Evolutionary conservation across 1,140 invertebrate species (phyloP), one percentile per base, ranked within the genome.

Genomic region (Pseudomyrmex concolor): DNA sequence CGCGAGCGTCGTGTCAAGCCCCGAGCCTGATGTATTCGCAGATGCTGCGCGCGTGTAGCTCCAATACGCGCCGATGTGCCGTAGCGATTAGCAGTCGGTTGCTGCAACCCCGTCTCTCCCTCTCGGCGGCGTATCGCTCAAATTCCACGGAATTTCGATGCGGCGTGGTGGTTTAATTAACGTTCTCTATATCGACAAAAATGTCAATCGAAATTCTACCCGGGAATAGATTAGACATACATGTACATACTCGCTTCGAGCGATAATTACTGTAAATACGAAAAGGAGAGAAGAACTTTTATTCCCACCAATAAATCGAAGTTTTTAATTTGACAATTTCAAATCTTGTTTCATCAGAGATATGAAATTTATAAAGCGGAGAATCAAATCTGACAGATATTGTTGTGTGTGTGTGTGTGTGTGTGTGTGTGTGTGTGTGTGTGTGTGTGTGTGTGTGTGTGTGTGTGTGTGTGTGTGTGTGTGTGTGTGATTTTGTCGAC

Each of bases 11-110:
- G 67, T 86, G 88, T 90, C 85, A 86, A 76, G 77, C 72, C 34
- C 34, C 82, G 83, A 76, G 83, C 83, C 84, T 90, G 88, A 90
- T 90, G 88, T 89, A 89, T 89, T 76, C 89, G 85, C 89, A 90
- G 86, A 90, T 90, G 89, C 88, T 64, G 86, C 86, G 34, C 71
- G 70, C 64, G 66, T 90, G 89, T 90, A 89, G 84, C 89, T 84
- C 76, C 89, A 90, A 67, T 70, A 80, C 83, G 84, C 84, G 85
- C 81, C 71, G 88, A 84, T 86, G 89, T 81, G 86, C 83, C 83
- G 67, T 25, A 7, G 74, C 84, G 74, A 87, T 85, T 84, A 86
- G 84, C 86, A 84, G 70, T 83, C 84, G 66, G 63, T 60, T 59
- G 62, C 51, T 70, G 57, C 43, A 7, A 34, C 34, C 34, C 59